phyloP scores from a whole-genome alignment of 1,140 invertebrate species.

The Hesperophylax magnus region DNA sequence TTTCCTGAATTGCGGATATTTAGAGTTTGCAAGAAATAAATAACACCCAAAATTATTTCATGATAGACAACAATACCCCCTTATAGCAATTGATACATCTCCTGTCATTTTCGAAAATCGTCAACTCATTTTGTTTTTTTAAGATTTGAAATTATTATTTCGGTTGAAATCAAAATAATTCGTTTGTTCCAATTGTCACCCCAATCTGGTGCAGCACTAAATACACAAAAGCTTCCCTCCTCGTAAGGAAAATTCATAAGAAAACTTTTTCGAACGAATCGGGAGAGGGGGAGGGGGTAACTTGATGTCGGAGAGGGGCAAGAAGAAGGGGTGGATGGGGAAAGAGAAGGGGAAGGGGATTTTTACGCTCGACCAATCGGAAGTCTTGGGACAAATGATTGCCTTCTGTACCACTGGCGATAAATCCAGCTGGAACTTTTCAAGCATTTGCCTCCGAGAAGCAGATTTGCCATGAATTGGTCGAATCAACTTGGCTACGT shows the following conservation, averaged over 20 bases:
- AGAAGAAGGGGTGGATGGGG: neutral
- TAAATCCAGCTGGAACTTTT: conserved; percentile 13
- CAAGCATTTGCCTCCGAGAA: conserved; percentile 7
- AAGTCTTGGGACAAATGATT: conserved; percentile 17
- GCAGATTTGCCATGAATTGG: conserved; percentile 9
- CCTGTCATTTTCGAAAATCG: too few relatives aligned
- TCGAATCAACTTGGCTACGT: neutral
- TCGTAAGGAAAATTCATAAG: conserved; percentile 20
- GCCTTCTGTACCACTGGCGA: conserved; percentile 12
- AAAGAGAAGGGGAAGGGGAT: neutral
- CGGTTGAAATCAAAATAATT: neutral
- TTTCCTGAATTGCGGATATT: too few relatives aligned
- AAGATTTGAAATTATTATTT: neutral
- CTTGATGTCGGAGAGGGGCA: too few relatives aligned
- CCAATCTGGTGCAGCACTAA: conserved; percentile 1
- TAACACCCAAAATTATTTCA: too few relatives aligned
- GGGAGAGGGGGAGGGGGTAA: too few relatives aligned
- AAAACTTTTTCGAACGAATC: neutral
- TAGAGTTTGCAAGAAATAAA: too few relatives aligned
- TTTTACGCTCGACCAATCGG: conserved; percentile 18
- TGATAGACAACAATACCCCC: too few relatives aligned
- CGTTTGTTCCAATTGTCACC: neutral
- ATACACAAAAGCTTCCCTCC: conserved; percentile 8
- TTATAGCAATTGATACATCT: too few relatives aligned
- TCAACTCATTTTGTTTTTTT: too few relatives aligned